Conservation (phyloP, 1,140 invertebrate genomes). For the Drosophila parabipectinata region DNA sequence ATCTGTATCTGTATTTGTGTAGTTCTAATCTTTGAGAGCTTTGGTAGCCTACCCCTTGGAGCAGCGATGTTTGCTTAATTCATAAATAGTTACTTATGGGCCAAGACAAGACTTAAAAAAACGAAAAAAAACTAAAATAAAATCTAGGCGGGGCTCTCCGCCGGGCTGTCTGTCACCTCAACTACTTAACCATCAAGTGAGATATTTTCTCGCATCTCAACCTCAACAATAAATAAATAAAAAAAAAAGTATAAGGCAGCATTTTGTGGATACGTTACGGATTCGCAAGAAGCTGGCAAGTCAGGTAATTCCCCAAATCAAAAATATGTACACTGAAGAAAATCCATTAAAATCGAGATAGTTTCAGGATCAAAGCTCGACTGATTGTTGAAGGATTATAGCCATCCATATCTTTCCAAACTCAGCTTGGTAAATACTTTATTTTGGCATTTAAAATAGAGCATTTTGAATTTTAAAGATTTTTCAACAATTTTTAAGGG, state of each 20-base stretch:
- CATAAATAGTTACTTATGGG: slow-evolving; percentile 78
- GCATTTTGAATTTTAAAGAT: too few relatives aligned
- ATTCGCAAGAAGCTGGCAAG: slow-evolving; percentile 62
- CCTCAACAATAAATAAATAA: slow-evolving; percentile 1
- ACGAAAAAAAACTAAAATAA: slow-evolving; percentile 12
- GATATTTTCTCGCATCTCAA: slow-evolving; percentile 73
- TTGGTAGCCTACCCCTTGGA: slow-evolving; percentile 6
- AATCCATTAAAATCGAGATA: slow-evolving; percentile 7
- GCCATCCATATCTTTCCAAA: too few relatives aligned
- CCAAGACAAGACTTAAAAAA: slow-evolving; percentile 28
- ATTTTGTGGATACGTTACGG: slow-evolving; percentile 35
- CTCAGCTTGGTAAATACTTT: too few relatives aligned
- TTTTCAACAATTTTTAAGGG: too few relatives aligned
- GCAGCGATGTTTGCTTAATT: slow-evolving; percentile 72
- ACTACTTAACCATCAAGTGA: slow-evolving; percentile 78
- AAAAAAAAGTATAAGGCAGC: slow-evolving; percentile 22
- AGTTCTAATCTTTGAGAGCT: slow-evolving; percentile 58
- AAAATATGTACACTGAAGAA: slow-evolving; percentile 42
- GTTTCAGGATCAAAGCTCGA: too few relatives aligned
- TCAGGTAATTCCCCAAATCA: slow-evolving; percentile 69
- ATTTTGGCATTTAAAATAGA: too few relatives aligned
- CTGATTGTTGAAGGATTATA: too few relatives aligned
- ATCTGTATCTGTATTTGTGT: slow-evolving; percentile 39
- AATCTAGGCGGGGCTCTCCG: slow-evolving; percentile 58
- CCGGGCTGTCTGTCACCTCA: slow-evolving; percentile 54